Evolutionary conservation across 2,797 vertebrate species (phyloP).

Genomic region (Coluber constrictor): DNA sequence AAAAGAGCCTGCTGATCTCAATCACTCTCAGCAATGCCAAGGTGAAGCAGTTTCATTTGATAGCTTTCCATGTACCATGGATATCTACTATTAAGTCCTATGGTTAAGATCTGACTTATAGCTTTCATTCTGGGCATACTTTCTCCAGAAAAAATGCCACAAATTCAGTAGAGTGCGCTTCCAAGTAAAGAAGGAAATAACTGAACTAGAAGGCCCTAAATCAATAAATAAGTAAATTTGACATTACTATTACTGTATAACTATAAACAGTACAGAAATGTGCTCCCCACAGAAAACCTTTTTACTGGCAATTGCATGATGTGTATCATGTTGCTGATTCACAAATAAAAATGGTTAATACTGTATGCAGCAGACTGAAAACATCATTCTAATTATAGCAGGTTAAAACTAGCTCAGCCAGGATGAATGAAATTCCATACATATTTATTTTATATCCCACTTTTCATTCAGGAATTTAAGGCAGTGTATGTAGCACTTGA

Average conservation of each 20-base stretch:
- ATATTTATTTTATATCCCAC: constrained; percentile 29
- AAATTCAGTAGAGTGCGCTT: background rate
- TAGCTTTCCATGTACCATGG: background rate
- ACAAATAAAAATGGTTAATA: constrained; percentile 53
- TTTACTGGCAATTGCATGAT: constrained; percentile 48
- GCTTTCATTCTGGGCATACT: background rate
- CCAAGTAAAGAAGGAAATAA: background rate
- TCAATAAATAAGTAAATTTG: background rate
- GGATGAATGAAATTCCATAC: constrained; percentile 53
- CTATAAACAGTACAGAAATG: constrained; percentile 6
- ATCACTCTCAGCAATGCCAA: background rate
- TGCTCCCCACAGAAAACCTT: constrained; percentile 45
- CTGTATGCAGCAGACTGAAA: constrained; percentile 54
- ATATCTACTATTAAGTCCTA: background rate
- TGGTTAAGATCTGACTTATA: background rate
- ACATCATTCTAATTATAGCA: constrained; percentile 65
- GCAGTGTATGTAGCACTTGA: background rate
- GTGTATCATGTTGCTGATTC: constrained; percentile 63
- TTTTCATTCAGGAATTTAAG: background rate
- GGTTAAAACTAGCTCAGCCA: constrained; percentile 62
- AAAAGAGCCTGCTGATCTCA: background rate
- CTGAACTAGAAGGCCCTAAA: background rate
- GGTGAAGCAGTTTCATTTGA: background rate
- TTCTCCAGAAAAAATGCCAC: background rate
- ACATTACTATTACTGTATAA: background rate